A percentile compares a stretch with the other conserved stretches of the same genome.
These are phyloP conservation scores for Chrysomela aeneicollis DNA, from an alignment of 2,888 invertebrate species.

Conservation along the genomic window DNA sequence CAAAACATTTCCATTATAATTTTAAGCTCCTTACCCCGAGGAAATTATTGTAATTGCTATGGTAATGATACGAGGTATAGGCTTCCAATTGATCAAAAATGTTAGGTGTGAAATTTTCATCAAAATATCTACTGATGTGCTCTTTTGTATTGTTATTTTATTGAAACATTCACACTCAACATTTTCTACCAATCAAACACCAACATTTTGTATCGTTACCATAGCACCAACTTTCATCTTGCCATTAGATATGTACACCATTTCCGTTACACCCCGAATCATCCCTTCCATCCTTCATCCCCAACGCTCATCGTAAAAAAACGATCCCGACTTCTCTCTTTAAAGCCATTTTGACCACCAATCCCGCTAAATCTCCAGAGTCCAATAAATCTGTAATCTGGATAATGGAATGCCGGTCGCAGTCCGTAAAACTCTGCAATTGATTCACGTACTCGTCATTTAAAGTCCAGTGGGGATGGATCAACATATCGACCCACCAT, in stretches of 20 bases:
- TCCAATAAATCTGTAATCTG: conserved; percentile 50
- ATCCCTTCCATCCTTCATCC: background rate
- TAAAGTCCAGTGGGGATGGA: too few species aligned
- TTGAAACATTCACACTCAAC: too few species aligned
- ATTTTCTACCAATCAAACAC: too few species aligned
- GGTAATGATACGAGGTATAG: too few species aligned
- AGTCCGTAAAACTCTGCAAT: conserved; percentile 53
- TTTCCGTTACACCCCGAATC: background rate
- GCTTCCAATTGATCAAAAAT: too few species aligned
- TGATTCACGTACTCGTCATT: conserved; percentile 52
- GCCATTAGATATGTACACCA: too few species aligned
- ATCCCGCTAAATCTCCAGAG: conserved; percentile 37
- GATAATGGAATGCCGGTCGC: conserved; percentile 53
- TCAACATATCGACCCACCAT: conserved; percentile 18
- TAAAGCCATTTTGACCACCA: conserved; percentile 26
- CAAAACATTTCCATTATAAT: too few species aligned
- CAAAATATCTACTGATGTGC: too few species aligned
- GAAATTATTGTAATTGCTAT: too few species aligned
- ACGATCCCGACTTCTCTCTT: conserved; percentile 2
- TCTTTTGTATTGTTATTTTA: too few species aligned
- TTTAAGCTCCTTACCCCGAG: too few species aligned
- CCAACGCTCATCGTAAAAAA: background rate
- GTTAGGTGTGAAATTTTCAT: too few species aligned
- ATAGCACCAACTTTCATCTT: background rate
- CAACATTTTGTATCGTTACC: background rate